phyloP scores from a whole-genome alignment of 1,140 invertebrate genomes.

The Monomorium pharaonis region DNA sequence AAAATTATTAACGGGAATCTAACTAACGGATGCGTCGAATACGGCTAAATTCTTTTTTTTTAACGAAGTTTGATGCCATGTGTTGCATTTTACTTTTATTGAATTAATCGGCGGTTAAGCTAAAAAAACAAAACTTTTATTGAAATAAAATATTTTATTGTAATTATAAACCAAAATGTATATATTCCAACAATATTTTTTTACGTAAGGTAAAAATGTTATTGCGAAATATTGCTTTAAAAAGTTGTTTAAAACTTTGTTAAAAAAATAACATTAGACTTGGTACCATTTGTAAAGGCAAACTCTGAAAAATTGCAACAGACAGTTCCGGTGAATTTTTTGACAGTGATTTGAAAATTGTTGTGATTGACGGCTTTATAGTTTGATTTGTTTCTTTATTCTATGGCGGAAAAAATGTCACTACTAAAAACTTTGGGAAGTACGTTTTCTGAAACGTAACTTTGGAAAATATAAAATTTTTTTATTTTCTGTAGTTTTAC shows the following conservation, averaged over 20 bases:
- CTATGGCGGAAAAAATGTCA: not conserved
- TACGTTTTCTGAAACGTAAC: constrained; percentile 4
- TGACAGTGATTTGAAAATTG: not conserved
- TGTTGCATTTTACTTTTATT: not conserved
- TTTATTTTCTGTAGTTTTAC: constrained; percentile 20
- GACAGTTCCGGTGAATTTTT: not conserved
- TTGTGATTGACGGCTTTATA: not conserved
- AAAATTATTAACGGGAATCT: constrained; percentile 11
- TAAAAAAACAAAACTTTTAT: not conserved
- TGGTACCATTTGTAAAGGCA: not conserved
- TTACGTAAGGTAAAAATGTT: not conserved
- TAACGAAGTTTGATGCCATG: not conserved
- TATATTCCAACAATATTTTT: not conserved
- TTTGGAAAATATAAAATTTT: constrained; percentile 21
- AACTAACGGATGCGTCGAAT: constrained; percentile 1
- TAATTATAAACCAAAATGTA: not conserved
- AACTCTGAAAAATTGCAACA: not conserved
- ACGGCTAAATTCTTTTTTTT: not conserved
- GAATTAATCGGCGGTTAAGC: not conserved
- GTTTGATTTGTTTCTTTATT: not conserved
- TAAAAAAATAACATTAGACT: not conserved
- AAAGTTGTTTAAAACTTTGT: not conserved
- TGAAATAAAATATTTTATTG: not conserved
- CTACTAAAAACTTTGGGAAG: not conserved
- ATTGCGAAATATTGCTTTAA: not conserved